Base-by-base conservation (phyloP, 1,140 invertebrate species). In the Drosophila lacertosa region DNA sequence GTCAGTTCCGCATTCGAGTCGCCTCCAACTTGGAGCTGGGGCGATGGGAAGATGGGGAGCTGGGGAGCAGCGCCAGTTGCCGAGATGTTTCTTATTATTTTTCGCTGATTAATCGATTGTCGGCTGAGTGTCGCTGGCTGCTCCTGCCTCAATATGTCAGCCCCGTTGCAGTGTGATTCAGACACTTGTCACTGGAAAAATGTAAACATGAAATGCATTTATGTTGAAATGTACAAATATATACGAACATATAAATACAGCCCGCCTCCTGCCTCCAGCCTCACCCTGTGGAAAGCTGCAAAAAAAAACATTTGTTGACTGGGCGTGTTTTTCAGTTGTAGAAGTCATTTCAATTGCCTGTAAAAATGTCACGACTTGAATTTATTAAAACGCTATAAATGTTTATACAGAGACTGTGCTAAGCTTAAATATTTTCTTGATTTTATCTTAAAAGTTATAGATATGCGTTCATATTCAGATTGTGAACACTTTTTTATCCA, bases 131-230 rank as follows among this genome's bases (percentile, higher is more conserved):
- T 86, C 81, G 74, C 82, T 86, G 70, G 74, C 65, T 86, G 65
- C 84, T 77, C 68, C 65, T 81, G 81, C 73, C 74, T 77, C 73
- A 66, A 84, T 84, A 84, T 77, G 81, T 84, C 81, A 86, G 86
- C 77, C 77, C 81, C 48, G 51, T 74, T 65, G 77, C 62, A 72
- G 69, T 69, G 77, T 86, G 81, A 86, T 88, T 86, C 81, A 86
- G 81, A 82, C 82, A 86, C 81, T 86, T 86, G 81, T 86, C 81
- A 86, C 81, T 86, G 81, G 74, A 88, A 82, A 86, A 86, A 86
- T 86, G 82, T 88, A 88, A 88, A 86, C 82, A 86, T 82, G 81
- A 86, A 86, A 86, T 88, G 81, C 82, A 88, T 86, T 86, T 86
- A 88, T 84, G 77, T 86, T 83, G 69, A 83, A 83, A 65, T 80